phyloP scores from a whole-genome alignment of 2,113 vertebrate species.

The Oreochromis tanganicae region DNA sequence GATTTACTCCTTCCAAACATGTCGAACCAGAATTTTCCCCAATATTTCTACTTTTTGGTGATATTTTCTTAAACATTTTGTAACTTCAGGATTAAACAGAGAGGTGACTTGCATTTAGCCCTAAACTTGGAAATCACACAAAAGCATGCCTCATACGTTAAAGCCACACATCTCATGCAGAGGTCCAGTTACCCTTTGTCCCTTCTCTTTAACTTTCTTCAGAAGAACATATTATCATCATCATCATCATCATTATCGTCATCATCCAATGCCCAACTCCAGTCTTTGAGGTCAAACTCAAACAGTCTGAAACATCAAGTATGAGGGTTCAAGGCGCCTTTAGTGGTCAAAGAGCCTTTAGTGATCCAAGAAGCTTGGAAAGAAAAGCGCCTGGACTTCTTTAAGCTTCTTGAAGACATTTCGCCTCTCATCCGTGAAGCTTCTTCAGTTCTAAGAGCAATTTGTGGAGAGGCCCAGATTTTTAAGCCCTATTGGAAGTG shows the following conservation, averaged over 20 bases:
- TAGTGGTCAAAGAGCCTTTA: not conserved
- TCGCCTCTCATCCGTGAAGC: not conserved
- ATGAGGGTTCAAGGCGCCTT: slow-evolving; percentile 22
- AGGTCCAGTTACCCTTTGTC: slow-evolving; percentile 66
- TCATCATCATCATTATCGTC: slow-evolving; percentile 77
- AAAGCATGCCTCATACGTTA: not conserved
- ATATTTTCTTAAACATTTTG: not conserved
- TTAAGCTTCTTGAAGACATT: not conserved
- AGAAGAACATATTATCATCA: slow-evolving; percentile 98
- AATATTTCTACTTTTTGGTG: not conserved
- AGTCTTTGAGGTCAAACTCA: slow-evolving; percentile 95
- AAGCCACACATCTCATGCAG: slow-evolving; percentile 29
- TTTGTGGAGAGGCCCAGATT: not conserved
- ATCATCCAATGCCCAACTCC: slow-evolving; percentile 88
- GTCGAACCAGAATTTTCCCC: not conserved
- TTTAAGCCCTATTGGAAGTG: not conserved
- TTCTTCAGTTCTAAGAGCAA: not conserved
- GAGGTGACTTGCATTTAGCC: not conserved
- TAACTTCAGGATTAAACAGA: not conserved
- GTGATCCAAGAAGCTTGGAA: not conserved
- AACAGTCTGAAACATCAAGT: slow-evolving; percentile 86
- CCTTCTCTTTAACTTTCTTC: slow-evolving; percentile 72
- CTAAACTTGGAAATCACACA: not conserved
- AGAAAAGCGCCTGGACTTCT: not conserved
- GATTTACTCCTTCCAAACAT: not conserved